Evolutionary conservation across 2,113 vertebrate species (phyloP), one percentile per base, ranked within the genome.

Genomic region (Neofelis nebulosa): DNA sequence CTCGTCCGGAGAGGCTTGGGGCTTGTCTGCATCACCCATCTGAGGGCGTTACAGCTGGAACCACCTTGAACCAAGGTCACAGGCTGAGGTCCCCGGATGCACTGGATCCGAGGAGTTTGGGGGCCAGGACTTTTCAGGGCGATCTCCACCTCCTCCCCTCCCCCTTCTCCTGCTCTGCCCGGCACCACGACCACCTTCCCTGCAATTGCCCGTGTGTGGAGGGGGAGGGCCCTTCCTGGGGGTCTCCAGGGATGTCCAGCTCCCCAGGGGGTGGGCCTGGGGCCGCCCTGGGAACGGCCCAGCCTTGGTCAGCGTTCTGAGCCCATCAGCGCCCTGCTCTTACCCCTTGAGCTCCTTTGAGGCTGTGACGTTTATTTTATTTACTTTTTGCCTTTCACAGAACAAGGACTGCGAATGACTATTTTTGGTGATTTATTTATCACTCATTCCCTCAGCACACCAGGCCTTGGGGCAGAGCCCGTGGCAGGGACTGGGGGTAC

Each of bases 1-100:
- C 19, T 18, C 14, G 15, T 65, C 68, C 36, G 11, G 74, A 91
- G 36, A 45, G 87, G 1, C 81, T 38, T 15, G 36, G 65, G 38
- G 13, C 69, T 63, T 27, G 80, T 2, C 1, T n/a, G 18, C 21
- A 0, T 41, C 73, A 45, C 57, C 18, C 74, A 21, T 36, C 65
- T 16, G 15, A 80, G 25, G 23, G 31, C 4, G 0, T 41, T 21
- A 5, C 2, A 23, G 63, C 10, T 1, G 4, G 76, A 52, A 29
- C 31, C 15, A 27, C 55, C 71, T 68, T 16, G 27, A 45, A 7
- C 36, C 33, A 4, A 73, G 45, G 38, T n/a, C 65, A 3, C 1
- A 0, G 4, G 31, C 52, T 45, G 45, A 81, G 29, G 52, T 8
- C 7, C 57, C 66, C 3, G 1, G 16, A 3, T 4, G 68, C 23